These are phyloP conservation scores for Apocrypta bakeri DNA, from an alignment of 1,140 invertebrate genomes.

Conservation along the genomic window DNA sequence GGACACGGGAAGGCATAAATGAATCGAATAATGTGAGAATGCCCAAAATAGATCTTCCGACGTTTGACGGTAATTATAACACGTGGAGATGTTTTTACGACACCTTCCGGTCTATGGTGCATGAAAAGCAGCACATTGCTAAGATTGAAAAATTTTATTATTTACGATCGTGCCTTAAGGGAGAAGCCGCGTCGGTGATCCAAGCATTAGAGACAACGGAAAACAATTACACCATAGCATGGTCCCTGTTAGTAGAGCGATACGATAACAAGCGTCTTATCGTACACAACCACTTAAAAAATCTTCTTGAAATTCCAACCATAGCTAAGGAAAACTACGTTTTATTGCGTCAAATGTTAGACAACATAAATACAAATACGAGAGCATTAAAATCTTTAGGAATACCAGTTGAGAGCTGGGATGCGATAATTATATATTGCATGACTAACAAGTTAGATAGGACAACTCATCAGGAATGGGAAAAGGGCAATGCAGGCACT, in stretches of 20 bases:
- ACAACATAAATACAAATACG: too few relatives aligned
- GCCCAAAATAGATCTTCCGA: neutral
- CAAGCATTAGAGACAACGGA: slow-evolving; percentile 43
- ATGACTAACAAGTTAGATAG: too few relatives aligned
- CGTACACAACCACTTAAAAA: slow-evolving; percentile 56
- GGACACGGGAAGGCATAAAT: too few relatives aligned
- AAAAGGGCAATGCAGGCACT: too few relatives aligned
- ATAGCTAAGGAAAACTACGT: slow-evolving; percentile 54
- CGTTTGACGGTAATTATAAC: slow-evolving; percentile 34
- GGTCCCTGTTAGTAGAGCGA: slow-evolving; percentile 53
- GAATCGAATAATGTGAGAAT: too few relatives aligned
- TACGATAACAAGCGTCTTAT: slow-evolving; percentile 60
- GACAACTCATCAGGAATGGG: too few relatives aligned
- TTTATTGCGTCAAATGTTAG: too few relatives aligned
- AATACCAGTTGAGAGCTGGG: too few relatives aligned
- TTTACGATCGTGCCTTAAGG: slow-evolving; percentile 28
- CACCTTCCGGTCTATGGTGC: slow-evolving; percentile 45
- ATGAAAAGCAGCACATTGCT: slow-evolving; percentile 4
- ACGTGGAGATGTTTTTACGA: slow-evolving; percentile 53
- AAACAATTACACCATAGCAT: neutral
- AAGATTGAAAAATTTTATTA: too few relatives aligned
- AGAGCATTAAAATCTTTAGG: too few relatives aligned
- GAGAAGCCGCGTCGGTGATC: slow-evolving; percentile 41
- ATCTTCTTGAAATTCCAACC: slow-evolving; percentile 56
- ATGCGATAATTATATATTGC: too few relatives aligned